Base-by-base conservation (phyloP, 2,797 vertebrate genomes). In the Dallia pectoralis region DNA sequence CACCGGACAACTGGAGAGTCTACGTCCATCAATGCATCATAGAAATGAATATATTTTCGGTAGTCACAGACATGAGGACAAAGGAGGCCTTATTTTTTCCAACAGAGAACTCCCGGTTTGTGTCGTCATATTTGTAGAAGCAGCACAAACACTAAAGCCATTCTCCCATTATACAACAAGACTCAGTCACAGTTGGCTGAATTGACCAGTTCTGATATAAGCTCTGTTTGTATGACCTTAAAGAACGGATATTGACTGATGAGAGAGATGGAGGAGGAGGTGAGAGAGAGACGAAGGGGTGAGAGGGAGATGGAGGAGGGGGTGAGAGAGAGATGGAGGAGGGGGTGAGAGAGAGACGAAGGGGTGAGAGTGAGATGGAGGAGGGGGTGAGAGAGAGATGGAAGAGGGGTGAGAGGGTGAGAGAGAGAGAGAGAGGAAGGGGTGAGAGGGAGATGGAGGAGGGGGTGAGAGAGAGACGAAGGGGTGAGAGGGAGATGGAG, bases 181-280 rank as follows among this genome's bases (percentile, higher is more conserved):
- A 22, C 22, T 59, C 14, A 44, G 53, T 59, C 29, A 27, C 40
- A 44, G 40, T 63, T 29, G 22, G 61, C 14, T 36, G 16, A 33
- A 33, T 19, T 66, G 22, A 22, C 27, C 12, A 48, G 66, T 22
- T 27, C 6, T 29, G 44, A 61, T 67, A 30, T 33, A 16, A 69
- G 77, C 72, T 40, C 33, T 22, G 19, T 40, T 74, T 67, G 79
- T 78, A 77, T 77, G 70, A 68, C 19, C 74, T 12, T 76, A 74
- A 72, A 75, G 22, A 67, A 73, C 56, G 0, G 81, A 75, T 74
- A 83, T 76, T 69, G 80, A 85, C 22, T 19, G 53, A 62, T 69
- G 5, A 25, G 67, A 69, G 71, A 47, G 66, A n/a, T n/a, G n/a
- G n/a, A 0, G 8, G 40, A 67, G 15, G 14, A n/a, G 44, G 4